These are phyloP conservation scores for Platygyra sinensis DNA, from an alignment of 64 coral and sea anemone species.

Conservation along the genomic window DNA sequence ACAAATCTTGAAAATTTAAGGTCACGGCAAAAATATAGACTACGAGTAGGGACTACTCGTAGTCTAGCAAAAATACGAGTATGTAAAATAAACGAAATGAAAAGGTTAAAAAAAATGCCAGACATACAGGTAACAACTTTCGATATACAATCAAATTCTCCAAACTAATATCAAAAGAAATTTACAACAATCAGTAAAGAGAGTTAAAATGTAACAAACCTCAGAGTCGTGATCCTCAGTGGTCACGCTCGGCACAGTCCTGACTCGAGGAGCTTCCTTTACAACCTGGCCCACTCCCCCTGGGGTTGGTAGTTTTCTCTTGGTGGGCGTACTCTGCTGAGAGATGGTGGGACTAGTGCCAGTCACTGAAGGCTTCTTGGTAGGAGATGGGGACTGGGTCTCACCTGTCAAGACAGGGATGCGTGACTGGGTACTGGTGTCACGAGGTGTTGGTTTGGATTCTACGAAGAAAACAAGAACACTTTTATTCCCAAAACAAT, in stretches of 20 bases:
- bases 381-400: conserved; percentile 25
- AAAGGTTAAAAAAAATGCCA: too few relatives aligned
- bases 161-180: too few relatives aligned
- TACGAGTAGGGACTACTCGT: too few relatives aligned
- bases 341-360: conserved; percentile 27
- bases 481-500: not conserved
- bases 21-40: too few relatives aligned
- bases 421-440: not conserved
- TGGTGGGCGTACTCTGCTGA: conserved; percentile 12
- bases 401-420: conserved; percentile 10
- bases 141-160: too few relatives aligned
- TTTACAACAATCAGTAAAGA: too few relatives aligned
- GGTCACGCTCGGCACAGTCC: conserved; percentile 1
- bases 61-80: too few relatives aligned
- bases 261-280: conserved; percentile 6
- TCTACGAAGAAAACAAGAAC: not conserved
- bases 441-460: not conserved
- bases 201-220: conserved; percentile 28
- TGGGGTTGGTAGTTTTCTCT: conserved; percentile 14
- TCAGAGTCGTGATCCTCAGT: conserved; percentile 74
- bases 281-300: conserved; percentile 13
- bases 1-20: too few relatives aligned
- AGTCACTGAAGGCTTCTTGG: not conserved
- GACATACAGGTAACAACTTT: too few relatives aligned
- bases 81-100: too few relatives aligned